A percentile compares a stretch with the other conserved stretches of the same genome.
phyloP scores from a whole-genome alignment of 2,797 vertebrate genomes.

The Sebastes trivittatus region DNA sequence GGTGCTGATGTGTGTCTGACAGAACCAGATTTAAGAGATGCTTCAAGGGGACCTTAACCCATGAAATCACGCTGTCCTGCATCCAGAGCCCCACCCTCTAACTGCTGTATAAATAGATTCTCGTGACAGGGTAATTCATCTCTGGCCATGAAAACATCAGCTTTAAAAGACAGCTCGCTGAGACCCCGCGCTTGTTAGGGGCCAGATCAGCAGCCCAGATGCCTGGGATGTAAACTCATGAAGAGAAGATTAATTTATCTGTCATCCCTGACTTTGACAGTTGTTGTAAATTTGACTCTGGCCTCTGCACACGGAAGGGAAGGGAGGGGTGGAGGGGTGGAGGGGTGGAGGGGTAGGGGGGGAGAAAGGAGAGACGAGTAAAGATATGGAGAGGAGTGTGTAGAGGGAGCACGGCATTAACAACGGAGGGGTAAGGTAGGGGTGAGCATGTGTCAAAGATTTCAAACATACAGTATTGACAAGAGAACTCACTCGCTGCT shows the following conservation, averaged over 20 bases:
- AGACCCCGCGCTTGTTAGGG: conserved; percentile 94
- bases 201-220: conserved; percentile 94
- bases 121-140: conserved; percentile 97
- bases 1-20: conserved; percentile 77
- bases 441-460: conserved; percentile 66
- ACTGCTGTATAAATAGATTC: conserved; percentile 96
- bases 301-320: conserved; percentile 79
- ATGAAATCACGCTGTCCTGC: conserved; percentile 89
- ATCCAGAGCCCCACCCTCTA: conserved; percentile 89
- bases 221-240: conserved; percentile 95
- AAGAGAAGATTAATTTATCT: conserved; percentile 98
- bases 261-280: conserved; percentile 95
- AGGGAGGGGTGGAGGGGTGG: conserved; percentile 4
- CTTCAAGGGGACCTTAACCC: conserved; percentile 91
- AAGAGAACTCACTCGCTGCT: conserved; percentile 59
- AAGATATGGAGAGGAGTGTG: conserved; percentile 67
- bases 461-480: conserved; percentile 74
- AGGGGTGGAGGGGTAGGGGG: not conserved
- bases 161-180: conserved; percentile 93
- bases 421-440: conserved; percentile 57
- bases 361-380: conserved; percentile 53
- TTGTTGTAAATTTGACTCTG: conserved; percentile 95
- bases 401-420: conserved; percentile 57
- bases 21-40: conserved; percentile 87
- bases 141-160: conserved; percentile 95